phyloP scores from a whole-genome alignment of 2,113 vertebrate genomes.

The Phyllostomus hastatus region DNA sequence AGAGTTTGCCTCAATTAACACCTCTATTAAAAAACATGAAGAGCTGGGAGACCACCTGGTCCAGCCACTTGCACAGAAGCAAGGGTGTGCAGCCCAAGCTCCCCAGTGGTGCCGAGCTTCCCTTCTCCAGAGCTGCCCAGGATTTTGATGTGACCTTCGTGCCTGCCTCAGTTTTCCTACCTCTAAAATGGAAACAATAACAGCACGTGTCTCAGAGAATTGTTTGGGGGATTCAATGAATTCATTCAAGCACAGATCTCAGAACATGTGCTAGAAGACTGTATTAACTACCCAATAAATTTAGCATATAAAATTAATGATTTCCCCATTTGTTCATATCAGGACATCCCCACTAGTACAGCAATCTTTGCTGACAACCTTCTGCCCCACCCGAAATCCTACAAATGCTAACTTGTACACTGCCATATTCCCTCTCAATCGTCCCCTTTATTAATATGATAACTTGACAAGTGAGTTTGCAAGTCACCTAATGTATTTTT shows the following conservation, averaged over 20 bases:
- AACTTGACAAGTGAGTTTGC: background rate
- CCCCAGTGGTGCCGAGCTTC: background rate
- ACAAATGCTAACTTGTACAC: background rate
- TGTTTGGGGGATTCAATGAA: background rate
- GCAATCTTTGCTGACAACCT: background rate
- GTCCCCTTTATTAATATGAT: background rate
- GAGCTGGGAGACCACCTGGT: background rate
- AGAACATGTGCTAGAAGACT: background rate
- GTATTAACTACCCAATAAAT: background rate
- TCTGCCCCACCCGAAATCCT: background rate
- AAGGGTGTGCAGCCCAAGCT: background rate
- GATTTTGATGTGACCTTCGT: background rate
- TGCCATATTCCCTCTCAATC: background rate
- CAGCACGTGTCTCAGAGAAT: background rate
- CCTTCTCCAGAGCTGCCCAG: too few species aligned
- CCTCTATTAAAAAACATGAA: background rate
- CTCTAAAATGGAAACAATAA: background rate
- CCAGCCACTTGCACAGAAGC: too few species aligned
- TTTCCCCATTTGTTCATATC: background rate
- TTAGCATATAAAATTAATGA: background rate
- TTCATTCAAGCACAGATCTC: background rate
- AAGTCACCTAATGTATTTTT: background rate
- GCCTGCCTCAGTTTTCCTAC: background rate
- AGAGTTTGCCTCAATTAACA: background rate
- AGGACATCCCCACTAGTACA: background rate